Evolutionary conservation across 2,113 vertebrate genomes (phyloP).

Genomic region (Gymnorhina tibicen): DNA sequence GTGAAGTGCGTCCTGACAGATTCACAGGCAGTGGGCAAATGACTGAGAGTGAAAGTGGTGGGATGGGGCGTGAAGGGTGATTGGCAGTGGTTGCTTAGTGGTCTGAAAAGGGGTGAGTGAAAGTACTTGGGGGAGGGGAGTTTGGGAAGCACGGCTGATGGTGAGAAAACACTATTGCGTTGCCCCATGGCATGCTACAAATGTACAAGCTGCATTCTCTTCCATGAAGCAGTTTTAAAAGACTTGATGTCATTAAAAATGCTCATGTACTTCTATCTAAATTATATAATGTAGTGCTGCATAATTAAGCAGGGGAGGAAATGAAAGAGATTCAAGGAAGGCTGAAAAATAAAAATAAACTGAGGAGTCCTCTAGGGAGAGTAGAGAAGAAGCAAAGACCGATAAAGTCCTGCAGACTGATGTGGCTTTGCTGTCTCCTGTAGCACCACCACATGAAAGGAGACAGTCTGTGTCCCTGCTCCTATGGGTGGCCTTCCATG

Average conservation of each 20-base stretch:
- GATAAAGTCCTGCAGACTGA: not conserved
- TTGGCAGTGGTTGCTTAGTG: slow-evolving; percentile 29
- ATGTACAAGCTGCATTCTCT: not conserved
- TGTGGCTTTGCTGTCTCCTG: not conserved
- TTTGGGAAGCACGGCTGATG: not conserved
- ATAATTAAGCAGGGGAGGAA: slow-evolving; percentile 19
- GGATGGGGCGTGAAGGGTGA: not conserved
- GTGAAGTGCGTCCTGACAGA: not conserved
- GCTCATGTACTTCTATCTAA: not conserved
- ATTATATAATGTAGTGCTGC: not conserved
- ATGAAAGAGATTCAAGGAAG: slow-evolving; percentile 34
- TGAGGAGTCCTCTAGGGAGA: not conserved
- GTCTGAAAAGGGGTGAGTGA: slow-evolving; percentile 25
- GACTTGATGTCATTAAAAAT: not conserved
- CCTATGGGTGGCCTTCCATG: fast-evolving
- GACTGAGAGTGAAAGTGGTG: not conserved
- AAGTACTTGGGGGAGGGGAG: not conserved
- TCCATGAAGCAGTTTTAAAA: not conserved
- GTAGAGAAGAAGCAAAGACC: not conserved
- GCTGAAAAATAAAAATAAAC: slow-evolving; percentile 39
- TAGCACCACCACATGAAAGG: fast-evolving
- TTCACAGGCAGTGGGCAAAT: not conserved
- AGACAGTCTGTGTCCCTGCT: not conserved
- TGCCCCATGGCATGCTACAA: not conserved
- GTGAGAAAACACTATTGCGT: not conserved